Percentiles rank a stretch among this genome's conserved stretches.
phyloP scores from a whole-genome alignment of 2,888 invertebrate genomes.

The Nipponacmea schrenckii region DNA sequence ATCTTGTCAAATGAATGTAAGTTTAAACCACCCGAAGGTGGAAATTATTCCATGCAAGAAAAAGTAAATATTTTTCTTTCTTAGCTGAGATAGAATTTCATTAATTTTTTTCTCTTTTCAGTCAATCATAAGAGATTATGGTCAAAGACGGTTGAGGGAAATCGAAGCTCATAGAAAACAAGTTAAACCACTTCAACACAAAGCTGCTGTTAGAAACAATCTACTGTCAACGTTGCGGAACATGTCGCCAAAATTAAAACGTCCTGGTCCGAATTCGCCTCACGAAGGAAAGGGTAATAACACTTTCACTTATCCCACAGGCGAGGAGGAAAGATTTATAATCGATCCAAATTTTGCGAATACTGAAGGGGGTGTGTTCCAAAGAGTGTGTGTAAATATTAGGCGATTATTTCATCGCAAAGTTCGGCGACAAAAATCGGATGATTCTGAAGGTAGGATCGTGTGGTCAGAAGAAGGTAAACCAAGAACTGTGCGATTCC shows the following conservation, averaged over 20 bases:
- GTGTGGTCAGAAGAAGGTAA: constrained; percentile 6
- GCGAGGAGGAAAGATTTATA: constrained; percentile 11
- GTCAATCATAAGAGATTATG: constrained; percentile 58
- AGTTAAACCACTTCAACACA: constrained; percentile 36
- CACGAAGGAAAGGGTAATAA: constrained; percentile 3
- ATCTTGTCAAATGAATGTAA: too few relatives aligned
- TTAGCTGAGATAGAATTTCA: too few relatives aligned
- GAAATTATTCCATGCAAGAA: too few relatives aligned
- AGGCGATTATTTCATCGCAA: constrained; percentile 28
- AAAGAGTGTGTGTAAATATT: constrained; percentile 19
- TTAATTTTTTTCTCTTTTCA: constrained; percentile 29
- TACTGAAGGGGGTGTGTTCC: constrained; percentile 15
- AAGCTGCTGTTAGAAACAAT: constrained; percentile 17
- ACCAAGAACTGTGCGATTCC: not conserved
- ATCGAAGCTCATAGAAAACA: constrained; percentile 53
- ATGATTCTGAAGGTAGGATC: not conserved
- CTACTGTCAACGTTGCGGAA: constrained; percentile 23
- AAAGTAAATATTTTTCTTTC: too few relatives aligned
- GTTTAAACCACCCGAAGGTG: too few relatives aligned
- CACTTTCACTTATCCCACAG: not conserved
- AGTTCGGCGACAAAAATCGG: constrained; percentile 21
- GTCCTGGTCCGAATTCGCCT: constrained; percentile 8
- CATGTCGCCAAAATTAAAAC: constrained; percentile 14
- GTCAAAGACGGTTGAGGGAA: constrained; percentile 52
- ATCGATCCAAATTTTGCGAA: constrained; percentile 8